Base-by-base conservation (phyloP, 2,797 vertebrate species). In the Fistularia commersonii region DNA sequence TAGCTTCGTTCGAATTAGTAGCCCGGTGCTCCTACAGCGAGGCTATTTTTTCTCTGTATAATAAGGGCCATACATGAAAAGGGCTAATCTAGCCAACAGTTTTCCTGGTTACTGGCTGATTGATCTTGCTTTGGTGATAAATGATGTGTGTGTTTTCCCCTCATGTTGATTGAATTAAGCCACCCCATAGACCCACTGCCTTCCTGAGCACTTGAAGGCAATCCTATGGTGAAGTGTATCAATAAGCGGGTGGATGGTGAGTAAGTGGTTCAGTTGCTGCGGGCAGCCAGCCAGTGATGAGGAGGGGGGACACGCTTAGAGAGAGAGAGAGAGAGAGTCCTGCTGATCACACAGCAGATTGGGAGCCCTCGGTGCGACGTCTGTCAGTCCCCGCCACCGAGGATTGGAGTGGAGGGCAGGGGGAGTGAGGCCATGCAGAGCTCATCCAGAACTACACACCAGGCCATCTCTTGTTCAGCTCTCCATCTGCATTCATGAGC, bases 301-400 rank as follows among this genome's bases (percentile, higher is more conserved):
- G 72, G 72, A 69, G 60, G 69, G 75, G 62, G 48, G 49, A 66
- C 76, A 41, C 56, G 63, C 76, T 81, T 45, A 68, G 75, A 68
- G 82, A 80, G 23, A 23, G 75, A 68, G 82, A 80, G 23, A 23
- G 23, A 23, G 23, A 23, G 67, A 74, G 73, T 57, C 60, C 56
- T 11, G 56, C 76, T 73, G 77, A 79, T 84, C 79, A 76, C 74
- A 60, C 63, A 74, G 84, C 85, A 87, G 81, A 87, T 87, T 85
- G 84, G 74, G 74, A 81, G 78, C 83, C 81, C 78, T 83, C 3
- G 67, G 81, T 81, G 83, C 71, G 56, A 68, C 78, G 79, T 81
- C 80, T 84, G 83, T 84, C 32, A 1, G 68, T 65, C 52, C 60
- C 62, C 66, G 70, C 66, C 62, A 14, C 45, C 44, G 49, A 65